Percentiles rank a stretch among this genome's conserved stretches.
Evolutionary conservation across 2,888 invertebrate genomes (phyloP).

Genomic region (Zeuzera pyrina): DNA sequence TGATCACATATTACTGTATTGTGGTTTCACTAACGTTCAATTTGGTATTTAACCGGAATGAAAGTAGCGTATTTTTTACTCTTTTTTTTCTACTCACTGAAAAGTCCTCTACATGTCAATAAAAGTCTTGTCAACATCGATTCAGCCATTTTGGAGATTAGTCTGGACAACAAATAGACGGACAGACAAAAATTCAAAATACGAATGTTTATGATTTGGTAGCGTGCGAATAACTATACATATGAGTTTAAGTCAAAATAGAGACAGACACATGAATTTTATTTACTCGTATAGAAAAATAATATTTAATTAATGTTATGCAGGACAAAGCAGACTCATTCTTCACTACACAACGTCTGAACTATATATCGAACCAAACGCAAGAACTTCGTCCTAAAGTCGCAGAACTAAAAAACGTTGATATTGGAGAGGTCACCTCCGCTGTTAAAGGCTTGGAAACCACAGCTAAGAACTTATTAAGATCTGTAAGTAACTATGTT

Average conservation of each 20-base stretch:
- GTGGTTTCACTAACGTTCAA: too few relatives aligned
- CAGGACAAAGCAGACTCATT: constrained; percentile 88
- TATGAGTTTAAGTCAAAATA: too few relatives aligned
- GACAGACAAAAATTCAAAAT: too few relatives aligned
- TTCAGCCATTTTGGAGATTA: too few relatives aligned
- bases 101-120: too few relatives aligned
- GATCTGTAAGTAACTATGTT: constrained; percentile 41
- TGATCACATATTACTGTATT: not conserved
- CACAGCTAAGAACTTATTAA: constrained; percentile 73
- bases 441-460: constrained; percentile 76
- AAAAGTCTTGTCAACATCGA: too few relatives aligned
- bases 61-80: constrained; percentile 2
- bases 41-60: not conserved
- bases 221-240: too few relatives aligned
- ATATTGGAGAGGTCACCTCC: constrained; percentile 75
- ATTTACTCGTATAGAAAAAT: too few relatives aligned
- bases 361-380: constrained; percentile 84
- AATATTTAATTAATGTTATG: constrained; percentile 12
- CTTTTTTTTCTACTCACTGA: too few relatives aligned
- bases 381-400: constrained; percentile 79
- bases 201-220: not conserved
- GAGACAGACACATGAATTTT: too few relatives aligned
- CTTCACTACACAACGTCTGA: constrained; percentile 88
- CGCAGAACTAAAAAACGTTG: constrained; percentile 75
- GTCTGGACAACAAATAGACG: too few relatives aligned